phyloP scores from a whole-genome alignment of 2,888 invertebrate species.

The Eumacrocentrus americanus region DNA sequence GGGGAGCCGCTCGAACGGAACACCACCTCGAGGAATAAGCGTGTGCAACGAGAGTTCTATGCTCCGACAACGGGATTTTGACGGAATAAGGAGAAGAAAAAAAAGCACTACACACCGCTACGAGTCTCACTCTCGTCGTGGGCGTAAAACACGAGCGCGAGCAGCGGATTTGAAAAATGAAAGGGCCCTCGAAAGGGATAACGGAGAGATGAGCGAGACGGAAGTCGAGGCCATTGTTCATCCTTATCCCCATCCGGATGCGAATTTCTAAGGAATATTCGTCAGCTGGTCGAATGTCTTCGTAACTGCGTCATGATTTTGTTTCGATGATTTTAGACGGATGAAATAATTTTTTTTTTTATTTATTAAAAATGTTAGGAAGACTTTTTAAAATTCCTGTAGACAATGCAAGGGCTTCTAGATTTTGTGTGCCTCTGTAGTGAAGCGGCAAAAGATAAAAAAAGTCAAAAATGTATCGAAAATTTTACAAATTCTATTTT shows the following conservation, averaged over 20 bases:
- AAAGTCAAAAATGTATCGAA: no score
- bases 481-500: no score
- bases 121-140: not conserved
- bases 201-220: constrained; percentile 2
- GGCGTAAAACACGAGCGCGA: not conserved
- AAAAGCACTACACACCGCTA: not conserved
- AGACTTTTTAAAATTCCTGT: no score
- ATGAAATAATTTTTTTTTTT: no score
- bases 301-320: no score
- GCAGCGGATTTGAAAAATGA: constrained; percentile 12
- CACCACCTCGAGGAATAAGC: constrained; percentile 19
- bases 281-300: constrained; percentile 37
- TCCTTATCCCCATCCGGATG: constrained; percentile 3
- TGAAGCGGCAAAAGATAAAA: no score
- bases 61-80: constrained; percentile 38
- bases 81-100: constrained; percentile 25
- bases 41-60: constrained; percentile 31
- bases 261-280: constrained; percentile 36
- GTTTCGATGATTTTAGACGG: no score
- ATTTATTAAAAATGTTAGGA: no score
- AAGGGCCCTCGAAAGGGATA: constrained; percentile 9
- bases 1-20: constrained; percentile 36
- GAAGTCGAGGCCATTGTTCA: not conserved
- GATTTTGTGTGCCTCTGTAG: no score
- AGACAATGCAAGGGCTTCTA: no score